Evolutionary conservation across 1,140 invertebrate genomes (phyloP).

Genomic region (Sesamia nonagrioides): DNA sequence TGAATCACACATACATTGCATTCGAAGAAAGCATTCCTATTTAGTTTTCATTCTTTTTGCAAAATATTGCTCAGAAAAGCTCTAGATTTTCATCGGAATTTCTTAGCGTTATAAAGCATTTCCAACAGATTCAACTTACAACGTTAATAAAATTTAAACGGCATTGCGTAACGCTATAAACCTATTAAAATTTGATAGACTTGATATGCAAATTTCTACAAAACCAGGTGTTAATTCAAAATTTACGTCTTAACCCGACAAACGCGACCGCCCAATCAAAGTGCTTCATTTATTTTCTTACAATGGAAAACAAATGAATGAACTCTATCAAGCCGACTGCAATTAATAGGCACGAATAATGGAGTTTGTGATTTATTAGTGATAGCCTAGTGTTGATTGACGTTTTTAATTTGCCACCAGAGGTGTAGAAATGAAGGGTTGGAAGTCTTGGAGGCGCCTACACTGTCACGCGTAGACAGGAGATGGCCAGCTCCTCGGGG

Average conservation of each 20-base stretch:
- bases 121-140: constrained; percentile 1
- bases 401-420: constrained; percentile 80
- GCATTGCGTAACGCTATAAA: constrained; percentile 10
- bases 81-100: not conserved
- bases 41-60: not conserved
- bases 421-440: constrained; percentile 60
- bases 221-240: constrained; percentile 41
- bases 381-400: constrained; percentile 79
- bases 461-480: constrained; percentile 72
- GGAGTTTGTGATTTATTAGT: constrained; percentile 77
- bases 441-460: constrained; percentile 71
- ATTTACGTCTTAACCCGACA: constrained; percentile 45
- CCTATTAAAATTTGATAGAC: constrained; percentile 37
- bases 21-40: too few species aligned
- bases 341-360: constrained; percentile 80
- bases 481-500: constrained; percentile 63
- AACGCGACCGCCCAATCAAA: constrained; percentile 53
- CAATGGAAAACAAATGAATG: constrained; percentile 71
- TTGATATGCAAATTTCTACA: constrained; percentile 37
- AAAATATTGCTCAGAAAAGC: not conserved
- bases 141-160: constrained; percentile 16
- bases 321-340: constrained; percentile 75
- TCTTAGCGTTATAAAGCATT: constrained; percentile 1
- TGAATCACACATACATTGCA: not conserved
- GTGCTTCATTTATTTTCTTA: constrained; percentile 72